Base-by-base conservation (phyloP, 2,888 invertebrate species). In the Parelbella ahira region DNA sequence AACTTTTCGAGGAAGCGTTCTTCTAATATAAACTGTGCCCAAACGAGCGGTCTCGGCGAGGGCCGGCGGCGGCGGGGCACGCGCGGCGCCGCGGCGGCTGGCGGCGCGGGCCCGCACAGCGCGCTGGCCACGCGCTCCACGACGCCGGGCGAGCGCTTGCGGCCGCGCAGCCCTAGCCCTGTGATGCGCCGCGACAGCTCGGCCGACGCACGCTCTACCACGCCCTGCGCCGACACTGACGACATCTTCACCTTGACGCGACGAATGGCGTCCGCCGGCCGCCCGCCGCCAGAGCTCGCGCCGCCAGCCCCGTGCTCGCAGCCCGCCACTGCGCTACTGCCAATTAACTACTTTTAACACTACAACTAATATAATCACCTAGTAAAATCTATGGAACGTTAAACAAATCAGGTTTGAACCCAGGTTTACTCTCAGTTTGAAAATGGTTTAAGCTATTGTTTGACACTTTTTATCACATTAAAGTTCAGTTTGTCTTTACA, bases 161-260 rank as follows among this genome's bases (percentile, higher is more conserved):
- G 89, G 44, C 90, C 91, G 57, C 93, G 91, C 66, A 93, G 81
- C 37, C 93, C 92, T 59, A 95, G 89, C 48, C 95, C 95, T 67
- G 94, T 96, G 82, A 96, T 96, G 67, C 96, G 92, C 70, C 96
- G 95, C 58, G 95, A 93, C 53, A 96, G 89, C 83, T 96, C 96
- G 53, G 96, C 96, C 59, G 95, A 95, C 63, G 96, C 96, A 67
- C 96, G 91, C 89, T 96, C 96, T 79, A 96, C 96, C 68, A 96
- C 95, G 66, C 95, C 95, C 82, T 95, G 95, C 62, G 94, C 93
- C 60, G 94, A 94, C 86, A 94, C 93, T 67, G 94, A 94, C 72
- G 93, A 93, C 93, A 93, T 93, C 68, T 83, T 86, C 68, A 84
- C 83, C 64, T 87, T 84, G 43, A 88, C 88, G 58, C 86, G 79